A percentile compares a stretch with the other conserved stretches of the same genome.
phyloP scores from a whole-genome alignment of 2,113 vertebrate species.

The Hemicordylus capensis region DNA sequence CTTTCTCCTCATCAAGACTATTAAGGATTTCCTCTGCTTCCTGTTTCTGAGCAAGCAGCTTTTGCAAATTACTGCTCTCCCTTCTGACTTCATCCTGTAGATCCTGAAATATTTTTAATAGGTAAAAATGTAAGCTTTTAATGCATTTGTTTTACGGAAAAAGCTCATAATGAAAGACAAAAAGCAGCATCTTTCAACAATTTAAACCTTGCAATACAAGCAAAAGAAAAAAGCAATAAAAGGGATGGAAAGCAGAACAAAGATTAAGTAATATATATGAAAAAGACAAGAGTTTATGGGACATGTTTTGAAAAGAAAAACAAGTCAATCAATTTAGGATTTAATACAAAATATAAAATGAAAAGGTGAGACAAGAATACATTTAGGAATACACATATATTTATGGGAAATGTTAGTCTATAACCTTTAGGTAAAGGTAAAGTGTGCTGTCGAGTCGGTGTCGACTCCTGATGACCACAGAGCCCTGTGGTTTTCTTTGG shows the following conservation, averaged over 20 bases:
- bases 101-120: conserved; percentile 78
- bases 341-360: background rate
- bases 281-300: background rate
- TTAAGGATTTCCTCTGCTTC: conserved; percentile 91
- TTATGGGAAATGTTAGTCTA: no score
- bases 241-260: background rate
- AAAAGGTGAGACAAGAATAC: background rate
- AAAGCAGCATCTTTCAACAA: background rate
- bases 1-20: conserved; percentile 92
- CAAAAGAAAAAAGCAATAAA: background rate
- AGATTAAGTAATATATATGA: background rate
- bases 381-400: no score
- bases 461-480: no score
- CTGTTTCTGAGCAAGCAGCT: conserved; percentile 89
- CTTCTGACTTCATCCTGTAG: conserved; percentile 93
- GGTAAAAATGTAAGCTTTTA: conserved; percentile 19
- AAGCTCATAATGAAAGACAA: background rate
- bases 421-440: no score
- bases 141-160: conserved; percentile 1
- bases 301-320: background rate
- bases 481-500: no score
- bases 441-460: no score
- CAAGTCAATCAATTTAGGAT: background rate
- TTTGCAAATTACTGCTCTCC: conserved; percentile 87
- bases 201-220: background rate